Evolutionary conservation across 2,113 vertebrate species (phyloP), one percentile per base, ranked within the genome.

Genomic region (Protomyctophum bolini): DNA sequence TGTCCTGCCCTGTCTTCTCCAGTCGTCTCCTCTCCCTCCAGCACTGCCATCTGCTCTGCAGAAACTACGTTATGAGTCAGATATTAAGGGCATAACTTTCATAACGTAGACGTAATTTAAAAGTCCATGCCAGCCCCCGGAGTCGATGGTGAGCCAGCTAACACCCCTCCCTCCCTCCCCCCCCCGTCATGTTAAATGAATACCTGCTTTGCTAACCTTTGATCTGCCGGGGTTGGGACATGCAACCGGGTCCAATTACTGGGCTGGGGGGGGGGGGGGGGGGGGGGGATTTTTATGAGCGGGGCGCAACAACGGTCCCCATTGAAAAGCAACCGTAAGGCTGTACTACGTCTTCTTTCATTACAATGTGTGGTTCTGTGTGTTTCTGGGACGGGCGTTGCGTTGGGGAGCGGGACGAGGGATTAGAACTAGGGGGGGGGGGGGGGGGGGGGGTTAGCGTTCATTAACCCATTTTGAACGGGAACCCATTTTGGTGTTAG

Each of bases 191-290:
- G 78, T 73, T 80, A 82, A 83, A 87, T 85, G 77, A 88, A 78
- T 83, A 84, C 86, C 82, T 78, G 87, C 79, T 83, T 81, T 73
- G 49, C 67, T 86, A 82, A 87, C 86, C 89, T 88, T 90, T 91
- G 87, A 87, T 91, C 77, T 86, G 80, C 1, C 11, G 66, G 73
- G 74, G 77, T 80, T 73, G 52, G 79, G 79, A 85, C 69, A 52
- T 1, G 55, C 3, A 68, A 59, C 70, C 29, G 64, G 33, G 80
- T 81, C 82, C 73, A 73, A 77, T 87, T 89, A 86, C 81, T 75
- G 77, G 68, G 66, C 10, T 28, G 67, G 33, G 33, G 21, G 21
- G 21, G 21, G 21, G 33, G 33, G 21, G 21, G 21, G 67, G 33
- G 33, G 21, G 21, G 21, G 21, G 21, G 33, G 33, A 41, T 66